Percentiles rank a stretch among this genome's conserved stretches.
Evolutionary conservation across 1,140 invertebrate genomes (phyloP).

Genomic region (Papilio machaon): DNA sequence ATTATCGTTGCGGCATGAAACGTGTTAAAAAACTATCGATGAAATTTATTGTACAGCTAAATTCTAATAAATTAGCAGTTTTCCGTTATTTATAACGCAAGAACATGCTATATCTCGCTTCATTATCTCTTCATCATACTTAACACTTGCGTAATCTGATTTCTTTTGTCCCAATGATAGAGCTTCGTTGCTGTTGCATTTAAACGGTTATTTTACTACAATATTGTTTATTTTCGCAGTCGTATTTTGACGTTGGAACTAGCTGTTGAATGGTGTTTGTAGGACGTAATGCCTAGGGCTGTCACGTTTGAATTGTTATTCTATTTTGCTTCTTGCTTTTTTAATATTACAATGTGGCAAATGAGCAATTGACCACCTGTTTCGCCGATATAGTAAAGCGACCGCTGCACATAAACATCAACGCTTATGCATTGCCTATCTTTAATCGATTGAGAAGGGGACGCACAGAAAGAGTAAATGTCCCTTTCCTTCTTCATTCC

Average conservation of each 20-base stretch:
- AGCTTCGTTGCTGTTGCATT: background rate
- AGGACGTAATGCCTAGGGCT: background rate
- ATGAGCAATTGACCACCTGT: no score
- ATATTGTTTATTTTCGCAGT: constrained; percentile 26
- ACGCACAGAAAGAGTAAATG: no score
- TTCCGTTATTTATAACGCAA: background rate
- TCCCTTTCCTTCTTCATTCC: no score
- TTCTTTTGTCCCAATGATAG: background rate
- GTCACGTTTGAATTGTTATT: background rate
- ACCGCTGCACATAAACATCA: no score
- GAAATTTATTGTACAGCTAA: background rate
- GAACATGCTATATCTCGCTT: background rate
- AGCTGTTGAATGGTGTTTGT: constrained; percentile 34
- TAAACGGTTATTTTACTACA: constrained; percentile 24
- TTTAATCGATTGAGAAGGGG: no score
- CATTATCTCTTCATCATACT: background rate
- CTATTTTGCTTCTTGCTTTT: background rate
- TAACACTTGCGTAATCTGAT: constrained; percentile 13
- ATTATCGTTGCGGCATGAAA: background rate
- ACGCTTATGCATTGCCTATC: no score
- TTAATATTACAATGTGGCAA: no score
- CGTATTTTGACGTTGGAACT: background rate
- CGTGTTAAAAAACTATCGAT: no score
- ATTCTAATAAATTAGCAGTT: background rate
- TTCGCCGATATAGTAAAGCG: no score